phyloP scores from a whole-genome alignment of 2,113 vertebrate genomes.

The Riparia riparia region DNA sequence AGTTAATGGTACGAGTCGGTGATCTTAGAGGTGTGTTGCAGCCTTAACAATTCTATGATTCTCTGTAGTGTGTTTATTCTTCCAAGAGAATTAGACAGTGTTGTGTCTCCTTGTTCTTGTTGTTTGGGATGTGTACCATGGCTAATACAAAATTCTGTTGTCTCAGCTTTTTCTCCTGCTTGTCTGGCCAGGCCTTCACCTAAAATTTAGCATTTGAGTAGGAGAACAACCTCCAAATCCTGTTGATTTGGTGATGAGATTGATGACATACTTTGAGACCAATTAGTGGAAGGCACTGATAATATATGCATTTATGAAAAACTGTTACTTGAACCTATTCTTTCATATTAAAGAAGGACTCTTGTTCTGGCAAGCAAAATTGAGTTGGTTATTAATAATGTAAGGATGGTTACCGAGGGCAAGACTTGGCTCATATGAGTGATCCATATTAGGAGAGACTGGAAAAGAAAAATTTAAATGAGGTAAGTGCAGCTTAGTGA shows the following conservation, averaged over 20 bases:
- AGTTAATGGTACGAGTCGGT: fast-evolving
- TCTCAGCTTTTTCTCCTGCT: background rate
- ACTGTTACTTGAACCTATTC: slow-evolving; percentile 13
- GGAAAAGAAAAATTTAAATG: slow-evolving; percentile 41
- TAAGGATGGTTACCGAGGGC: slow-evolving; percentile 45
- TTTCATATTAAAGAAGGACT: slow-evolving; percentile 17
- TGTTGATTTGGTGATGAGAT: slow-evolving; percentile 9
- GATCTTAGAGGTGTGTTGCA: background rate
- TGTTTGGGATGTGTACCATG: background rate
- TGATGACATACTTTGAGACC: background rate
- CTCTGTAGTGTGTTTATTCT: background rate
- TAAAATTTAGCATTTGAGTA: background rate
- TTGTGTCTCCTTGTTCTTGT: background rate
- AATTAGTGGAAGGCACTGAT: slow-evolving; percentile 13
- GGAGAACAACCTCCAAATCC: background rate
- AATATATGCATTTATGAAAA: background rate
- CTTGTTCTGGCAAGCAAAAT: slow-evolving; percentile 41
- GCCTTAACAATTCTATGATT: background rate
- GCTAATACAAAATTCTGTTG: background rate
- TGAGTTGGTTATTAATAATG: slow-evolving; percentile 57
- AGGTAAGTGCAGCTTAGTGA: slow-evolving; percentile 13
- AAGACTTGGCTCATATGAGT: slow-evolving; percentile 33
- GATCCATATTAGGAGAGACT: slow-evolving; percentile 34
- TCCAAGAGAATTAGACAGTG: background rate
- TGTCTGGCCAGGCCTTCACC: background rate